Evolutionary conservation across 2,113 vertebrate genomes (phyloP), one percentile per base, ranked within the genome.

Genomic region (Panthera uncia): DNA sequence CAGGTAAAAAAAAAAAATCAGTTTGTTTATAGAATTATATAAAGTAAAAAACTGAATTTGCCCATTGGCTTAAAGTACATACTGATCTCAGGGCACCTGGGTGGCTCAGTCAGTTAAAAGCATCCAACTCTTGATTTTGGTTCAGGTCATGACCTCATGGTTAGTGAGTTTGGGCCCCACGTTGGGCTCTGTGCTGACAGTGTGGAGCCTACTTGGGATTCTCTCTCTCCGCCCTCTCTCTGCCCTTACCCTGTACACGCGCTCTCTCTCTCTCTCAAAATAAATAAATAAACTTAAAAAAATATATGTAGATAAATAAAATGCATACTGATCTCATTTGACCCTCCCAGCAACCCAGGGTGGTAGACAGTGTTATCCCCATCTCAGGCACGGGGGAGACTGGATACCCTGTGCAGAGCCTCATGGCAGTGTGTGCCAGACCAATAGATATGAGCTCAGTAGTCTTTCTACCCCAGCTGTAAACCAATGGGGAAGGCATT

Each of bases 391-490:
- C 2, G 12, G 57, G 25, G 1, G 15, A 84, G 68, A 69, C 18
- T 13, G 71, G 4, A 31, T 8, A 7, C 27, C 74, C 33, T 5
- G 10, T 29, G 55, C 33, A 52, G 12, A 66, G 85, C 6, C 38
- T 6, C 6, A 0, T 0, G 0, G n/a, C 19, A 13, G 10, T n/a
- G 12, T 38, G n/a, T 12, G 1, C 16, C 29, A 41, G 36, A 33
- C 16, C 36, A 6, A 4, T 50, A 55, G 63, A 36, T 1, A 0
- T 12, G 61, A 41, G 19, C 55, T 23, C 45, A 41, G 9, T 36
- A 19, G 12, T 41, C 41, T 55, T 7, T 81, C 12, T 4, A 4
- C 8, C 4, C 50, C 15, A 13, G 50, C 57, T 79, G 65, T 50
- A 7, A 84, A 21, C 38, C 11, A 31, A 6, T 0, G 16, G 8